Evolutionary conservation across 92 coral and sea anemone species (phyloP).

Genomic region (Phymanthus crucifer): DNA sequence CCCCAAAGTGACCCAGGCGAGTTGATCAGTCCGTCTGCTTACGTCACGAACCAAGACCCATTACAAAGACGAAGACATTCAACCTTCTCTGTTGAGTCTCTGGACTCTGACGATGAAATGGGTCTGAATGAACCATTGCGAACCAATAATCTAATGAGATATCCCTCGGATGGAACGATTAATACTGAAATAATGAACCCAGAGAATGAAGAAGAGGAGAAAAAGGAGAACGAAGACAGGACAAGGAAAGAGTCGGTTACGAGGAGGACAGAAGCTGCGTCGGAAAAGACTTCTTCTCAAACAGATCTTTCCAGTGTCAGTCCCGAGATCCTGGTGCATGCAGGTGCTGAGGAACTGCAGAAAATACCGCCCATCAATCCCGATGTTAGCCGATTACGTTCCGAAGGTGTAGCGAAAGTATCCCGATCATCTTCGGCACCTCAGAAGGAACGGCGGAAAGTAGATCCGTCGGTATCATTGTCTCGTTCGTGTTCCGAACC

Average conservation of each 20-base stretch:
- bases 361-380: constrained; percentile 32
- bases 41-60: constrained; percentile 11
- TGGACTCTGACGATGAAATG: constrained; percentile 73
- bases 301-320: constrained; percentile 16
- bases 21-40: constrained; percentile 65
- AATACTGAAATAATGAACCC: constrained; percentile 33
- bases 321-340: constrained; percentile 9
- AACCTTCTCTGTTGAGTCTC: constrained; percentile 63
- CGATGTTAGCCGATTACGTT: constrained; percentile 52
- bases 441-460: constrained; percentile 74
- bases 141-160: constrained; percentile 39
- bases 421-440: constrained; percentile 94
- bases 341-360: constrained; percentile 40
- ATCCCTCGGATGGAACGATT: constrained; percentile 56
- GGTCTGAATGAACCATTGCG: constrained; percentile 36
- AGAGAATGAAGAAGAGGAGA: constrained; percentile 19
- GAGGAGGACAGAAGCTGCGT: not conserved
- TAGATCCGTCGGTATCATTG: constrained; percentile 56
- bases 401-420: constrained; percentile 61
- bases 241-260: constrained; percentile 26
- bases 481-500: constrained; percentile 92
- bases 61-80: constrained; percentile 27
- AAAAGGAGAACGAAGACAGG: not conserved
- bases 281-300: constrained; percentile 17
- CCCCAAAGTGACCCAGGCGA: constrained; percentile 51